Evolutionary conservation across 2,113 vertebrate genomes (phyloP).

Genomic region (Embiotoca jacksoni): DNA sequence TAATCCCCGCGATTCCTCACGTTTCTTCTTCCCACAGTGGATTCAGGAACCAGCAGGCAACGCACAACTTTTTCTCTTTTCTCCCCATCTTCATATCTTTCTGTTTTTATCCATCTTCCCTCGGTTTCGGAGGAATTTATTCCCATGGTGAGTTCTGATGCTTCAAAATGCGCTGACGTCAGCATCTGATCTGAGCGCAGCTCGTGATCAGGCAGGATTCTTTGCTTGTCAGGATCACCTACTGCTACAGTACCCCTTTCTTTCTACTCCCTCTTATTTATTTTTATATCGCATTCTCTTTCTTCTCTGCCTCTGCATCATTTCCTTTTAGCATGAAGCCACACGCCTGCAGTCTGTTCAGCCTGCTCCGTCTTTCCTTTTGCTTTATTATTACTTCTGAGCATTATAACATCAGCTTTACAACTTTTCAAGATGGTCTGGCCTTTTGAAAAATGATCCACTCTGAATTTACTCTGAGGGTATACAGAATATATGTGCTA

Average conservation of each 20-base stretch:
- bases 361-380: conserved; percentile 33
- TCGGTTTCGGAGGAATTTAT: conserved; percentile 46
- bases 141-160: conserved; percentile 55
- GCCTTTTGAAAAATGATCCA: conserved; percentile 26
- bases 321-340: conserved; percentile 56
- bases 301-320: conserved; percentile 59
- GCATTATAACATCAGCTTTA: conserved; percentile 45
- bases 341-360: conserved; percentile 46
- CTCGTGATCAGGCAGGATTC: conserved; percentile 71
- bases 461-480: conserved; percentile 30
- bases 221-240: conserved; percentile 63
- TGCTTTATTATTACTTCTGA: conserved; percentile 56
- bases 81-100: conserved; percentile 20
- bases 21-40: conserved; percentile 31
- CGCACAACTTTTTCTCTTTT: not conserved
- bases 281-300: conserved; percentile 59
- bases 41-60: conserved; percentile 21
- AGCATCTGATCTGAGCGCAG: conserved; percentile 67
- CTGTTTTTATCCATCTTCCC: conserved; percentile 25
- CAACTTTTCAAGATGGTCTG: conserved; percentile 43
- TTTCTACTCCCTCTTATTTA: conserved; percentile 55
- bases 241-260: conserved; percentile 52
- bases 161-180: conserved; percentile 73
- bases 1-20: conserved; percentile 41
- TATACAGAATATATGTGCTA: conserved; percentile 19